A percentile compares a stretch with the other conserved stretches of the same genome.
These are phyloP conservation scores for Himalopsyche kuldschensis DNA, from an alignment of 2,888 invertebrate species.

Conservation along the genomic window DNA sequence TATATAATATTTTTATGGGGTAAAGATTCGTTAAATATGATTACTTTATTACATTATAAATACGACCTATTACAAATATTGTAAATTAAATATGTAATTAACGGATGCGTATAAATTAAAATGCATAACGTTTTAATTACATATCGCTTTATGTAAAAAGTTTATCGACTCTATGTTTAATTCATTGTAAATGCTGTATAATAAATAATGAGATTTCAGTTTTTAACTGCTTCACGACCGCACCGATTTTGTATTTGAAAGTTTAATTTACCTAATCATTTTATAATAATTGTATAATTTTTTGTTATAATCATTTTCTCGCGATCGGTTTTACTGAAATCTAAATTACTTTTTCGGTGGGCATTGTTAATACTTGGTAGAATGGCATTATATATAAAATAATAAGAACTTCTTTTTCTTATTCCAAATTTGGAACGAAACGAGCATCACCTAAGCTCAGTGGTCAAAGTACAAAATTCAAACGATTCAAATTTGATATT, in stretches of 20 bases:
- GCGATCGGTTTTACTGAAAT: no score
- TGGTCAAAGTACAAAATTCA: no score
- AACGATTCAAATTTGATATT: no score
- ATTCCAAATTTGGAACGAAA: no score
- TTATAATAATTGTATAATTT: no score
- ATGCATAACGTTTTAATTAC: neutral
- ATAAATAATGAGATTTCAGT: neutral
- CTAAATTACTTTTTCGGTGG: no score
- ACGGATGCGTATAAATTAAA: neutral
- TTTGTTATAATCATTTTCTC: no score
- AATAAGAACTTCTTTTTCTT: no score
- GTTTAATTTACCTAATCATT: no score
- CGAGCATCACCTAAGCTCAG: no score
- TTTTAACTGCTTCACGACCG: neutral
- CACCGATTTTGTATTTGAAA: neutral
- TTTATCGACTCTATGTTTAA: neutral
- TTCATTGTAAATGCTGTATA: neutral
- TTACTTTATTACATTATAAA: neutral
- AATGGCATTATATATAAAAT: no score
- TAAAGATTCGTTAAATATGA: neutral
- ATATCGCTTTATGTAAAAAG: neutral
- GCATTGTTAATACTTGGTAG: no score
- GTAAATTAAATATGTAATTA: neutral
- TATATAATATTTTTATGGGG: neutral
- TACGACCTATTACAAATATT: neutral